Evolutionary conservation across 2,888 invertebrate species (phyloP).

Genomic region (Phyto melanocephala): DNA sequence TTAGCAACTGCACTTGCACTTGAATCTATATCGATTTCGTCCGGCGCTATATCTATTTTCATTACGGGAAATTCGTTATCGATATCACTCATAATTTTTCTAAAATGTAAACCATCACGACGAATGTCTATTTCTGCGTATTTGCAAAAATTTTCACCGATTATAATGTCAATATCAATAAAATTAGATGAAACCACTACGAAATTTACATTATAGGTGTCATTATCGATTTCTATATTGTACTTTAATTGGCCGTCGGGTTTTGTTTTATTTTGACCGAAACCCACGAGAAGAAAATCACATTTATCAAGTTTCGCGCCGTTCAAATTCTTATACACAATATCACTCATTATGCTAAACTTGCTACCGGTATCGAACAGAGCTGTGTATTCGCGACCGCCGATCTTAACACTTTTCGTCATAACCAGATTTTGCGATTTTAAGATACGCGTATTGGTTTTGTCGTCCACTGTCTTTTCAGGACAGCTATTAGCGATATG

Average conservation of each 20-base stretch:
- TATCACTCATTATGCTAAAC: conserved; percentile 10
- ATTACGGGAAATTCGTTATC: neutral
- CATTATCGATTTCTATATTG: conserved; percentile 14
- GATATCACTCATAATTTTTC: neutral
- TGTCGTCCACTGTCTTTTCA: neutral
- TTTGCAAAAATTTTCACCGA: conserved; percentile 27
- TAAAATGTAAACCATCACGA: conserved; percentile 18
- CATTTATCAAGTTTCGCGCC: neutral
- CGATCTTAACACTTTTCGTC: conserved; percentile 19
- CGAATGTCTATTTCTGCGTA: conserved; percentile 30
- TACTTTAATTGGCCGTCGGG: neutral
- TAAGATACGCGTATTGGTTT: conserved; percentile 5
- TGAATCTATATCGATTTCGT: neutral
- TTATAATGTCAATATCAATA: conserved; percentile 16
- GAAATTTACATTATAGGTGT: conserved; percentile 2
- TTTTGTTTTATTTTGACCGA: conserved; percentile 4
- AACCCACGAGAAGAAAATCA: conserved; percentile 8
- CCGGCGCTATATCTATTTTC: neutral
- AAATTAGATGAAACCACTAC: neutral
- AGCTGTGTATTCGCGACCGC: conserved; percentile 8
- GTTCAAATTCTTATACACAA: neutral
- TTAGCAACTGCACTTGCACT: neutral
- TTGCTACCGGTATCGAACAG: conserved; percentile 43
- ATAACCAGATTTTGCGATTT: conserved; percentile 6
- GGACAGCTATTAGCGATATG: conserved; percentile 39